Evolutionary conservation across 2,888 invertebrate genomes (phyloP).

Genomic region (Troglohyphantes excavatus): DNA sequence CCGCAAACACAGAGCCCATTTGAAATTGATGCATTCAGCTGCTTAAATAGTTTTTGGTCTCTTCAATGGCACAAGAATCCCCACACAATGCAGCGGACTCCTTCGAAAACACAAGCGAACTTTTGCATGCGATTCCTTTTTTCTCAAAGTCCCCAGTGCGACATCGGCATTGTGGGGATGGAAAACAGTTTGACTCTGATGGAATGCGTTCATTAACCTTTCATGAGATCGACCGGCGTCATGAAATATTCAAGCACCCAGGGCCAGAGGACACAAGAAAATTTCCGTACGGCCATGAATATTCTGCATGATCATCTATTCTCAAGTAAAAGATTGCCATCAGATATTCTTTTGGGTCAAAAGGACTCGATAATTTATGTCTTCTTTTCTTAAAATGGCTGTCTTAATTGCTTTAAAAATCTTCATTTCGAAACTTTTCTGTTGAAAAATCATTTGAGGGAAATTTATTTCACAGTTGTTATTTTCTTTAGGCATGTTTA

Average conservation of each 20-base stretch:
- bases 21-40: not conserved
- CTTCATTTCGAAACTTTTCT: no score
- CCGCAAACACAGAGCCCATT: not conserved
- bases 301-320: slow-evolving; percentile 25
- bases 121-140: slow-evolving; percentile 14
- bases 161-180: slow-evolving; percentile 14
- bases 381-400: no score
- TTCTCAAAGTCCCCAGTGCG: slow-evolving; percentile 8
- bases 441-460: no score
- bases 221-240: slow-evolving; percentile 41
- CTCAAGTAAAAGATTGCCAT: not conserved
- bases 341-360: not conserved
- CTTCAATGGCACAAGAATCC: not conserved
- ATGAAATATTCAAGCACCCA: slow-evolving; percentile 58
- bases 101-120: slow-evolving; percentile 5
- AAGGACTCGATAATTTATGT: no score
- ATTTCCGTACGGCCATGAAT: slow-evolving; percentile 25
- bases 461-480: no score
- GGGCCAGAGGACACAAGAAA: not conserved
- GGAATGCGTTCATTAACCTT: slow-evolving; percentile 54
- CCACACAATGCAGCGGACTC: not conserved
- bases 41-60: not conserved
- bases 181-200: slow-evolving; percentile 13
- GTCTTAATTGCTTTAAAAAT: no score
- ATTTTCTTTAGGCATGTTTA: no score